Conservation (phyloP, 2,888 invertebrate genomes). For the Orthonevra nobilis region DNA sequence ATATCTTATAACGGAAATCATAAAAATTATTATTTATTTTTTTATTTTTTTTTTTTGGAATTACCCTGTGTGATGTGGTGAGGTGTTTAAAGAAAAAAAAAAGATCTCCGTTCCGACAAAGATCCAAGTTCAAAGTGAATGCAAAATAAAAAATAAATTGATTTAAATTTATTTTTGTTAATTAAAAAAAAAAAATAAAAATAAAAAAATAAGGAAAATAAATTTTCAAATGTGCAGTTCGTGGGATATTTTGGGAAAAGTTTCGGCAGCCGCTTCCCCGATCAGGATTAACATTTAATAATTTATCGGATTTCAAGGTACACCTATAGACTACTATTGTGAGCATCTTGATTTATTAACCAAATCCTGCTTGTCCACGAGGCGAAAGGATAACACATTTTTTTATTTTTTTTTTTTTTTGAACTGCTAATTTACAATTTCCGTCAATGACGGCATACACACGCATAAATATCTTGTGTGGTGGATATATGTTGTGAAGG, state of each 20-base stretch:
- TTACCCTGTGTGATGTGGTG: not conserved
- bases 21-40: not conserved
- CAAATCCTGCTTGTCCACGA: not conserved
- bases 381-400: not conserved
- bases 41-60: not conserved
- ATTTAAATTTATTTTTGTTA: too few species aligned
- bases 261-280: constrained; percentile 9
- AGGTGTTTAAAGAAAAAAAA: constrained; percentile 17
- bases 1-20: not conserved
- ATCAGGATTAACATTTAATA: constrained; percentile 42
- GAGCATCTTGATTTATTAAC: constrained; percentile 8
- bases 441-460: constrained; percentile 6
- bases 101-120: too few species aligned
- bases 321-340: not conserved
- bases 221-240: constrained; percentile 24
- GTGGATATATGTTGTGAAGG: constrained; percentile 11
- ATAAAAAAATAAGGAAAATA: not conserved
- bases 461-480: not conserved
- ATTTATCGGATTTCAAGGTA: constrained; percentile 43
- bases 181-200: not conserved
- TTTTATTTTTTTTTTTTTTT: not conserved
- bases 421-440: constrained; percentile 29
- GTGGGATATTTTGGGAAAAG: constrained; percentile 33
- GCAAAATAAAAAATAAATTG: too few species aligned
- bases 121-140: constrained; percentile 4